Base-by-base conservation (phyloP, 2,113 vertebrate species). In the Elephantulus edwardii region DNA sequence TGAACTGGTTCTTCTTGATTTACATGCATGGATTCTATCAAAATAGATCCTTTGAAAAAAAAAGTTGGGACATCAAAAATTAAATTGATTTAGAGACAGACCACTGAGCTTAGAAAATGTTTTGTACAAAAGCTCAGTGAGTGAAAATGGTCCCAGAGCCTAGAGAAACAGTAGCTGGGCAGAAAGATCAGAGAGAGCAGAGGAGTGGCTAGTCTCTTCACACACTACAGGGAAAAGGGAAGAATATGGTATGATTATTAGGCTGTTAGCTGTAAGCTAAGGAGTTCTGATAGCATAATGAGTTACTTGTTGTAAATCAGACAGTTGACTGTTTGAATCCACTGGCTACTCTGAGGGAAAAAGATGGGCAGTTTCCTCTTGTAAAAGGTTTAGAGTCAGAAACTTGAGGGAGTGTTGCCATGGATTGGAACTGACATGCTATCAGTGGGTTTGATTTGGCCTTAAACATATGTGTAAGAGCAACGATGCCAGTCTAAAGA, bases 1-100 rank as follows among this genome's bases (percentile, higher is more conserved):
- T 35, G 30, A 56, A 28, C 56, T 87, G 54, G 40, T 64, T 93
- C 88, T 64, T 80, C 54, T 81, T 86, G 72, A 86, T 79, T 92
- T 75, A 33, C 79, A 22, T 35, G 8, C 14, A n/a, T 14, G 54
- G 44, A 26, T 79, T 85, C 64, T 74, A 17, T 82, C 44, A n/a
- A 66, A 94, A 89, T 44, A 80, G 16, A 0, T 38, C 42, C n/a
- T 92, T 76, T 72, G 72, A 38, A 68, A 54, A 44, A 88, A 76
- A 66, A 5, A 75, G 26, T 71, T 46, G 7, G 26, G 35, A 92
- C 40, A 77, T 66, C 6, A 2, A 11, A 77, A 60, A 52, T 20
- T 3, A 72, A 46, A 35, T n/a, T 80, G 19, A 42, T 82, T 90
- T 83, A 81, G 83, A 88, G 92, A 89, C 9, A 50, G 16, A 50